Conservation (phyloP, 2,888 invertebrate genomes). For the Pegoplata infirma region DNA sequence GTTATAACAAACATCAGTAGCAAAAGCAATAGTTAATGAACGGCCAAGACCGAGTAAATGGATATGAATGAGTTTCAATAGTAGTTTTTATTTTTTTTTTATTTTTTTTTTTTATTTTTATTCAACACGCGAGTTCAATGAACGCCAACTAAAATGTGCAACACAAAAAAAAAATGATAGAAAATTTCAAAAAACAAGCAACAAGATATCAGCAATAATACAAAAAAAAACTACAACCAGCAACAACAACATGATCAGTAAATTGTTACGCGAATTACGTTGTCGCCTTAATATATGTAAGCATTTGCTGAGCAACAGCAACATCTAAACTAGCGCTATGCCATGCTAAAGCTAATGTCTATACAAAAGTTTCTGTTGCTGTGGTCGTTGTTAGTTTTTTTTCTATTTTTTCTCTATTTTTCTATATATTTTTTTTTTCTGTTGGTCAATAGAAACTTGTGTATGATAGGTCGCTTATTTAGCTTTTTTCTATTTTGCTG, state of each 20-base stretch:
- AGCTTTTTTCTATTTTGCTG: conserved; percentile 30
- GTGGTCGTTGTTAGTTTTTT: conserved; percentile 7
- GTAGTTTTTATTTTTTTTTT: background rate
- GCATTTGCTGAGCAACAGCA: background rate
- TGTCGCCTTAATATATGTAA: conserved; percentile 48
- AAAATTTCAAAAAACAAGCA: conserved; percentile 13
- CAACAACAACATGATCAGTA: conserved; percentile 38
- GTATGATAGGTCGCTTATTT: conserved; percentile 64
- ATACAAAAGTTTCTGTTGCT: conserved; percentile 20
- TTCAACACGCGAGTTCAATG: conserved; percentile 54
- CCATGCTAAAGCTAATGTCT: conserved; percentile 25
- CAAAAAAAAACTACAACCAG: too few species aligned
- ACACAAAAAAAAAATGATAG: conserved; percentile 21
- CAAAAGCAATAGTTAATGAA: conserved; percentile 61
- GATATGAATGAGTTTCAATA: conserved; percentile 52
- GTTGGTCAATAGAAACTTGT: conserved; percentile 65
- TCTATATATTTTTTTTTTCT: conserved; percentile 31
- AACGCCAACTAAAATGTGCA: conserved; percentile 53
- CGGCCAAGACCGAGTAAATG: conserved; percentile 65
- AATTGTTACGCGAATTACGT: conserved; percentile 59
- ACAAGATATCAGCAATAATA: conserved; percentile 29
- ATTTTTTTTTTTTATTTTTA: conserved; percentile 8
- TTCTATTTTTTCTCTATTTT: conserved; percentile 10
- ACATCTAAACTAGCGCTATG: conserved; percentile 31
- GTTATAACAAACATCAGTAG: conserved; percentile 51